phyloP scores from a whole-genome alignment of 2,797 vertebrate genomes.

The Myotis daubentonii region DNA sequence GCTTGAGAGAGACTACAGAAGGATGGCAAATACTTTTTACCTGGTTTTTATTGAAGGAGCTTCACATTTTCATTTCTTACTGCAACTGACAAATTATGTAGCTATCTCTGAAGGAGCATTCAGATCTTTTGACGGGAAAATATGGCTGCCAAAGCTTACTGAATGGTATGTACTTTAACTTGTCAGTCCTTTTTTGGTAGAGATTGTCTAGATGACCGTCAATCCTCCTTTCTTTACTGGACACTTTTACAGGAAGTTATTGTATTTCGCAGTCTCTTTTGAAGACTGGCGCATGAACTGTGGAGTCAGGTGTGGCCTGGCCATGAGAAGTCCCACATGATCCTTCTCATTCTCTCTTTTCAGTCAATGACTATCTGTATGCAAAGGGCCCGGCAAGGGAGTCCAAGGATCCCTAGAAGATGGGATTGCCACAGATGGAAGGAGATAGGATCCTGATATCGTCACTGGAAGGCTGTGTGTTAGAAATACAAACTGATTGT shows the following conservation, averaged over 20 bases:
- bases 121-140: neutral
- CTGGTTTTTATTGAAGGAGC: neutral
- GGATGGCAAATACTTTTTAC: neutral
- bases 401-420: neutral
- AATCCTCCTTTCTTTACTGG: neutral
- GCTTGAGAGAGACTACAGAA: neutral
- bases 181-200: neutral
- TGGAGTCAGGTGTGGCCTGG: neutral
- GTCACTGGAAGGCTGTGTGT: neutral
- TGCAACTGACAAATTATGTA: neutral
- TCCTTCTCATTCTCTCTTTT: neutral
- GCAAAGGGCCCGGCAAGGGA: neutral
- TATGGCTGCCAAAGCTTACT: neutral
- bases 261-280: neutral
- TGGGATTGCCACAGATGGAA: neutral
- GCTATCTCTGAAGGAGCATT: neutral
- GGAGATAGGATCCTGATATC: neutral
- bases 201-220: neutral
- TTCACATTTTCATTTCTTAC: neutral
- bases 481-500: neutral
- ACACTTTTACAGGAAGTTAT: neutral
- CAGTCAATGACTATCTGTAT: neutral
- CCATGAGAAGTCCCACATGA: neutral
- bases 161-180: neutral
- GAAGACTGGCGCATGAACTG: neutral